Base-by-base conservation (phyloP, 2,888 invertebrate genomes). In the Ceraclea dissimilis region DNA sequence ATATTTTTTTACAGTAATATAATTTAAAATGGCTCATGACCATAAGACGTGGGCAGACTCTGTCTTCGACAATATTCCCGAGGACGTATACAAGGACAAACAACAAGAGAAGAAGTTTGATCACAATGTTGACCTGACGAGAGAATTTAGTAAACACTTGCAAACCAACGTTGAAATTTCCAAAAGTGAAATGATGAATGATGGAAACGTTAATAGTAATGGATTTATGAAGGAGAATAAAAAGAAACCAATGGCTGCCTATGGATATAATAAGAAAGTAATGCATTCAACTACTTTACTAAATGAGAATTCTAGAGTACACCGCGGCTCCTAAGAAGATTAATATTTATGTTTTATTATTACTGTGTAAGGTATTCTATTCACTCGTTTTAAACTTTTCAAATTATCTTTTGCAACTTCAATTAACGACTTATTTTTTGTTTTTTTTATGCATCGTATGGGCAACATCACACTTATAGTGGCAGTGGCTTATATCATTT, bases 181-280 rank as follows among this genome's bases (percentile, higher is more conserved):
- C 18, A 46, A 46, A 19, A 19, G 8, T 5, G 20, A 46, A 46
- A 6, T 20, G 16, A 17, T 11, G 8, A 11, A 2, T n/a, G 20
- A 19, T 10, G 20, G 11, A 19, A 19, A 10, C 4, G 13, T 2
- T 6, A 46, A 19, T 11, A 18, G 20, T 46, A 19, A n/a, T 13
- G 46, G 11, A 19, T 10, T 19, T 18, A 18, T 11, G 5, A 46
- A 20, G 6, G 20, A 17, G 13, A 4, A 17, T 4, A 19, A n/a
- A 6, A 46, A 19, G 46, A 46, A 46, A 46, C 46, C 46, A 46
- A 46, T 46, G 46, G 46, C 20, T 8, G 18, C 19, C 4, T 46
- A 46, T 46, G 46, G 46, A 17, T 46, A 46, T 18, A 46, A 46
- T 16, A 46, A 46, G 19, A 46, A 46, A 46, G 16, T 46, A 8